phyloP scores from a whole-genome alignment of 2,797 vertebrate genomes.

The Valencia hispanica region DNA sequence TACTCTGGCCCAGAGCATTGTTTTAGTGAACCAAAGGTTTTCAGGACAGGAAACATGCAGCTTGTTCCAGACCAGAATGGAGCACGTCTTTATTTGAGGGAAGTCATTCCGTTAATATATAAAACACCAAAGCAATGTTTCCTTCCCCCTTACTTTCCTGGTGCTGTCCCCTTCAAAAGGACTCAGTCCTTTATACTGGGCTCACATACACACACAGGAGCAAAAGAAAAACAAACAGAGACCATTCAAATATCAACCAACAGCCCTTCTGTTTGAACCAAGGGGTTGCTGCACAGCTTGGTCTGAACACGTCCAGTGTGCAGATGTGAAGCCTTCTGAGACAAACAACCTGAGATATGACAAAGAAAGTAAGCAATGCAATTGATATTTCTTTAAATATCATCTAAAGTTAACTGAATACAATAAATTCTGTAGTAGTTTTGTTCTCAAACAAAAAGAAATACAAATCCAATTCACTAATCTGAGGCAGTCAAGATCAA shows the following conservation, averaged over 20 bases:
- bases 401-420: slow-evolving; percentile 10
- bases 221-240: slow-evolving; percentile 79
- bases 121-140: slow-evolving; percentile 83
- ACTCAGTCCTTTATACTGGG: slow-evolving; percentile 72
- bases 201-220: slow-evolving; percentile 77
- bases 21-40: slow-evolving; percentile 63
- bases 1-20: slow-evolving; percentile 70
- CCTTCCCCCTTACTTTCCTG: slow-evolving; percentile 81
- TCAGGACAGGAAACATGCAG: slow-evolving; percentile 77
- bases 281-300: slow-evolving; percentile 47
- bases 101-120: slow-evolving; percentile 85
- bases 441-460: neutral
- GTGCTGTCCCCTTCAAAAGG: slow-evolving; percentile 80
- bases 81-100: slow-evolving; percentile 81
- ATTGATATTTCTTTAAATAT: slow-evolving; percentile 10
- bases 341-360: slow-evolving; percentile 17
- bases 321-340: slow-evolving; percentile 23
- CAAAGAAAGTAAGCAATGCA: slow-evolving; percentile 12
- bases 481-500: neutral
- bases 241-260: slow-evolving; percentile 78
- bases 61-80: slow-evolving; percentile 79
- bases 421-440: neutral
- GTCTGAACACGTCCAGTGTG: slow-evolving; percentile 18
- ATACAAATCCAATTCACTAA: neutral
- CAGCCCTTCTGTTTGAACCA: slow-evolving; percentile 71